phyloP scores from a whole-genome alignment of 2,113 vertebrate species.

The Sprattus sprattus region DNA sequence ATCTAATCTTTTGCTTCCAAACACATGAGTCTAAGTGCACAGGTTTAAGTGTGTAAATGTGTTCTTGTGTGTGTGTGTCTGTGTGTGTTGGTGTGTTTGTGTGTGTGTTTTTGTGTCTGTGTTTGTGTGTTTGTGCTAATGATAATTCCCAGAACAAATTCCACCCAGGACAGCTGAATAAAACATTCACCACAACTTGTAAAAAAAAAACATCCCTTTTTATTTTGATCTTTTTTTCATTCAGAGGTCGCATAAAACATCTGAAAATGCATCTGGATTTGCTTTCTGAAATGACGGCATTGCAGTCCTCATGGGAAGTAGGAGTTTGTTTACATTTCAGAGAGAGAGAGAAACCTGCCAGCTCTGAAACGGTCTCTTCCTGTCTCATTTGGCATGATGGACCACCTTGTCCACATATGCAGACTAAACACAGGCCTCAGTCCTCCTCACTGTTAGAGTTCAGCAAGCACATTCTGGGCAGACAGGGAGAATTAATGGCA shows the following conservation, averaged over 20 bases:
- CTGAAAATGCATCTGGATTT: not conserved
- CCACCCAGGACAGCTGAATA: not conserved
- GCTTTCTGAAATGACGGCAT: not conserved
- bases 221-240: not conserved
- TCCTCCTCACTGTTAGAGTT: constrained; percentile 37
- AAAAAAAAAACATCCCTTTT: not conserved
- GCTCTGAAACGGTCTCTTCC: constrained; percentile 32
- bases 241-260: not conserved
- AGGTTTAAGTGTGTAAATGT: not conserved
- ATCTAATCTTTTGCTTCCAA: not conserved
- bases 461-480: constrained; percentile 32
- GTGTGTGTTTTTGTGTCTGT: not conserved
- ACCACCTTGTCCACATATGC: constrained; percentile 38
- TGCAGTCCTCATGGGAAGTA: not conserved
- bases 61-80: not conserved
- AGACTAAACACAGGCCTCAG: constrained; percentile 46
- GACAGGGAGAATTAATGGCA: not conserved
- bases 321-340: not conserved
- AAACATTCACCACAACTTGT: not conserved
- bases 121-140: not conserved
- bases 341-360: constrained; percentile 20
- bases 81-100: not conserved
- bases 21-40: not conserved
- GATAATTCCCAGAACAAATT: not conserved
- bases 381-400: constrained; percentile 1